A percentile compares a stretch with the other conserved stretches of the same genome.
Conservation (phyloP, 2,888 invertebrate genomes). For the Acrocyrtus sp. region DNA sequence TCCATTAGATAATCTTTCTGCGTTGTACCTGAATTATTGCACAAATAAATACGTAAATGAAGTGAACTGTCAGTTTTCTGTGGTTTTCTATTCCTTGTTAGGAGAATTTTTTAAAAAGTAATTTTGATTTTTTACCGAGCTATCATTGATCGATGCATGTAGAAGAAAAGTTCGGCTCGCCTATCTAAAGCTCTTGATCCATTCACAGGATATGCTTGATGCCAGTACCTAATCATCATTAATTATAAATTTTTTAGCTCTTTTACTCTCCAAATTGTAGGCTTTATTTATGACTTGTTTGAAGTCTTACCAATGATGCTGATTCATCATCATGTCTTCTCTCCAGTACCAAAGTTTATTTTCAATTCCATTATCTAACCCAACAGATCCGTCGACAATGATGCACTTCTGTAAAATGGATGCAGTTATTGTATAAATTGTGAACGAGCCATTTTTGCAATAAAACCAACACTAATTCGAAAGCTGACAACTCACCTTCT, state of each 20-base stretch:
- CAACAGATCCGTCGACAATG: slow-evolving; percentile 39
- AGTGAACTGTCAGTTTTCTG: not conserved
- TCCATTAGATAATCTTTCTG: slow-evolving; percentile 40
- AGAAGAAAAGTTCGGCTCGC: slow-evolving; percentile 26
- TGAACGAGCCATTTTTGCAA: not conserved
- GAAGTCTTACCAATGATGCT: slow-evolving; percentile 38
- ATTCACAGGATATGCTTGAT: slow-evolving; percentile 22
- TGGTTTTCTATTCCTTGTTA: not conserved
- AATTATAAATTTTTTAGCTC: no score
- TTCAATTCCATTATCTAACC: slow-evolving; percentile 38
- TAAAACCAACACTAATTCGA: not conserved
- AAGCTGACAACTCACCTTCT: slow-evolving; percentile 1
- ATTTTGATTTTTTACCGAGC: not conserved
- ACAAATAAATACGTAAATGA: not conserved
- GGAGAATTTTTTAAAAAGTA: not conserved
- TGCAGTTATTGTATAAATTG: not conserved
- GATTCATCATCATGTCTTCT: slow-evolving; percentile 42
- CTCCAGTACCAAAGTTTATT: slow-evolving; percentile 40
- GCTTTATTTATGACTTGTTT: not conserved
- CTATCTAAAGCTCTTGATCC: slow-evolving; percentile 15
- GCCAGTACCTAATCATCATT: slow-evolving; percentile 42
- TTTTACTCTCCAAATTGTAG: not conserved
- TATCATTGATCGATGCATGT: slow-evolving; percentile 26
- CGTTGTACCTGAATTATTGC: slow-evolving; percentile 24
- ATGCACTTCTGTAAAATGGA: slow-evolving; percentile 28